phyloP scores from a whole-genome alignment of 2,888 invertebrate species.

The Cepaea hortensis region DNA sequence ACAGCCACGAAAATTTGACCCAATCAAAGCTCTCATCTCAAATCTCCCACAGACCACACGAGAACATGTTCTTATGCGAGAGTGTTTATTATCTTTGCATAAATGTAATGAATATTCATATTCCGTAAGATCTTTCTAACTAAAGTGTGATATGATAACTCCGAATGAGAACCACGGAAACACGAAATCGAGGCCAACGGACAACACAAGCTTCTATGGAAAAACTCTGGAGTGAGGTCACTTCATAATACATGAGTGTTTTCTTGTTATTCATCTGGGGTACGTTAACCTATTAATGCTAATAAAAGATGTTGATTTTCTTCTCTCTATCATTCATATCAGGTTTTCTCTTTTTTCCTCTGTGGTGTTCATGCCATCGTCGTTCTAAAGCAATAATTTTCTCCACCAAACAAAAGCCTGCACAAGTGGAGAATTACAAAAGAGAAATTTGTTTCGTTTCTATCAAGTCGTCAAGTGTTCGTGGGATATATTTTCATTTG shows the following conservation, averaged over 20 bases:
- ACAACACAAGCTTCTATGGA: neutral
- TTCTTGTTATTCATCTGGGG: too few relatives aligned
- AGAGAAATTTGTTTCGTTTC: constrained; percentile 22
- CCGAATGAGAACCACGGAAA: neutral
- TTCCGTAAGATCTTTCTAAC: neutral
- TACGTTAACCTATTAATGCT: neutral
- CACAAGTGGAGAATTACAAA: constrained; percentile 1
- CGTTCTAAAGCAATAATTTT: neutral
- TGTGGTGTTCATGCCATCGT: neutral
- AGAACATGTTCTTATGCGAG: neutral
- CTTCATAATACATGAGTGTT: neutral
- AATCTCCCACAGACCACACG: neutral
- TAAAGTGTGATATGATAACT: constrained; percentile 21
- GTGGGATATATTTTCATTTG: constrained; percentile 20
- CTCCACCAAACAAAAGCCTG: neutral
- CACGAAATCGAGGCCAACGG: neutral
- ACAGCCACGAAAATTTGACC: neutral
- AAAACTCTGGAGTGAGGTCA: neutral
- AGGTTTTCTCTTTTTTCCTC: neutral
- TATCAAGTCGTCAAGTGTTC: neutral
- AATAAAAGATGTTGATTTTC: constrained; percentile 1
- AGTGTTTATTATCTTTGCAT: constrained; percentile 23
- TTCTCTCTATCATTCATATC: neutral
- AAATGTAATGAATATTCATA: constrained; percentile 39
- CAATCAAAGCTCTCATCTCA: neutral